A percentile compares a stretch with the other conserved stretches of the same genome.
phyloP scores from a whole-genome alignment of 2,888 invertebrate genomes.

The Volucella bombylans region DNA sequence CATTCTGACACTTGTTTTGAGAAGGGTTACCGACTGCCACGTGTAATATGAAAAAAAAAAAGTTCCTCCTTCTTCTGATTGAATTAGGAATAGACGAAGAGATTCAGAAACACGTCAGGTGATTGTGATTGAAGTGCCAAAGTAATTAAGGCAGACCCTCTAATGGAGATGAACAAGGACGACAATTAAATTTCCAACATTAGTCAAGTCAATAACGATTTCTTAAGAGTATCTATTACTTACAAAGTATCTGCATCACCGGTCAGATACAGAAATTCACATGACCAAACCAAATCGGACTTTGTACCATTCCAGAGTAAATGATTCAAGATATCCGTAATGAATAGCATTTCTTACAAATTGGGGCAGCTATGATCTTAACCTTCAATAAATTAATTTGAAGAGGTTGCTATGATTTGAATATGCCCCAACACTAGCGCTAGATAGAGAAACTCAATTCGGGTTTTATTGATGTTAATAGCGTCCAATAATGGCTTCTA shows the following conservation, averaged over 20 bases:
- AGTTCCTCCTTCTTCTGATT: not conserved
- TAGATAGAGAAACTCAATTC: too few relatives aligned
- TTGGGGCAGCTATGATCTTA: not conserved
- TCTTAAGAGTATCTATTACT: not conserved
- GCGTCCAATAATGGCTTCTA: not conserved
- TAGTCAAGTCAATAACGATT: not conserved
- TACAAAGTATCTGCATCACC: too few relatives aligned
- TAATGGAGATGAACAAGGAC: not conserved
- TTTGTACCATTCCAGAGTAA: too few relatives aligned
- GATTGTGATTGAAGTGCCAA: not conserved
- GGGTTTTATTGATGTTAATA: too few relatives aligned
- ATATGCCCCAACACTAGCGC: too few relatives aligned
- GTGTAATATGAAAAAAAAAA: not conserved
- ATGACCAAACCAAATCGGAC: not conserved
- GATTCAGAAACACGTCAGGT: not conserved
- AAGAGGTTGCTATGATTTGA: too few relatives aligned
- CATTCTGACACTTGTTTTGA: constrained; percentile 1
- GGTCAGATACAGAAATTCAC: not conserved
- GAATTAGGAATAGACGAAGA: not conserved
- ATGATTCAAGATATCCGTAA: too few relatives aligned
- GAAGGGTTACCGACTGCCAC: constrained; percentile 15
- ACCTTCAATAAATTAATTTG: not conserved
- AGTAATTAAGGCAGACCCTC: not conserved
- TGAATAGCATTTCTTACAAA: not conserved
- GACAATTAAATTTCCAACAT: not conserved